Evolutionary conservation across 2,113 vertebrate species (phyloP).

Genomic region (Thalassarche chlororhynchos): DNA sequence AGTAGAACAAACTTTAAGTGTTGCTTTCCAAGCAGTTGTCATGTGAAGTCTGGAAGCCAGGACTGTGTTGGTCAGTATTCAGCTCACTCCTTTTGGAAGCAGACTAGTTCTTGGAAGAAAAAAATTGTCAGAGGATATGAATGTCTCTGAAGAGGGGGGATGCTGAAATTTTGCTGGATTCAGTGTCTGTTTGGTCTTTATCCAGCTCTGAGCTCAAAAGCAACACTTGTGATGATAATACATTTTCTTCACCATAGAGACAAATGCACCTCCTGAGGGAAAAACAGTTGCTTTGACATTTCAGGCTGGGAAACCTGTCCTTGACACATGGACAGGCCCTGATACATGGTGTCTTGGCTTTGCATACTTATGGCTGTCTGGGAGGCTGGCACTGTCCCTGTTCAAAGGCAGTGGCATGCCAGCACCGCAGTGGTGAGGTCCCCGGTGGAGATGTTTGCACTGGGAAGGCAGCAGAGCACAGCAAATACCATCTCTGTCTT

Average conservation of each 20-base stretch:
- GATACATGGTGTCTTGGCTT: background rate
- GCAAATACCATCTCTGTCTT: background rate
- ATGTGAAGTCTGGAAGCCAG: background rate
- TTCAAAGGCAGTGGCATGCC: background rate
- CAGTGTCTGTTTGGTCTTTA: conserved; percentile 25
- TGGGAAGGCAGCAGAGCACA: background rate
- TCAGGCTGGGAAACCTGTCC: conserved; percentile 52
- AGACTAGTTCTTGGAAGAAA: conserved; percentile 1
- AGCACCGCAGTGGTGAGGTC: background rate
- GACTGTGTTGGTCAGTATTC: background rate
- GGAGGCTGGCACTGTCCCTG: background rate
- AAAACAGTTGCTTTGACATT: conserved; percentile 30
- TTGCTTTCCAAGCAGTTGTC: background rate
- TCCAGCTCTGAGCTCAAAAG: conserved; percentile 49
- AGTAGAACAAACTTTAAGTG: background rate
- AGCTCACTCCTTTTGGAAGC: background rate
- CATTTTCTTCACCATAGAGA: conserved; percentile 53
- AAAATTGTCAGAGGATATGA: background rate
- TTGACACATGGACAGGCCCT: conserved; percentile 9
- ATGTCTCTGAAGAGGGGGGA: background rate
- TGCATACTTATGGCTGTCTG: background rate
- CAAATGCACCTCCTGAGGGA: conserved; percentile 41
- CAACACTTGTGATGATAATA: conserved; percentile 47
- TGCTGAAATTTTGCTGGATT: conserved; percentile 47
- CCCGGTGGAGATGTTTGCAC: background rate